Percentiles rank a stretch among this genome's conserved stretches.
phyloP scores from a whole-genome alignment of 2,113 vertebrate genomes.

The Hystrix cristata region DNA sequence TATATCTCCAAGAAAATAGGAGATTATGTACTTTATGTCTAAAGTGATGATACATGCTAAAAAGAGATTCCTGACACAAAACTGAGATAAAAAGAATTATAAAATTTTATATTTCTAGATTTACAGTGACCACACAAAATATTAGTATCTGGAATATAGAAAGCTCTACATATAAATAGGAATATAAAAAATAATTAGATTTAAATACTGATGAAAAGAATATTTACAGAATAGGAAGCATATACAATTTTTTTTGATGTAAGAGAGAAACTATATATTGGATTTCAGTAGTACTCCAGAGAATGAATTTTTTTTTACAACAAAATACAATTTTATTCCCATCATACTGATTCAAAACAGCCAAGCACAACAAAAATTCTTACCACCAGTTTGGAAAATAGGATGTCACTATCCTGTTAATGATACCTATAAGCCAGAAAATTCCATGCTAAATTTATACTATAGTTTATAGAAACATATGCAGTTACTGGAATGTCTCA shows the following conservation, averaged over 20 bases:
- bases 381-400: neutral
- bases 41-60: neutral
- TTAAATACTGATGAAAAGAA: neutral
- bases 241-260: neutral
- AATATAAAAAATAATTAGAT: neutral
- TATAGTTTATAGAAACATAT: neutral
- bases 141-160: neutral
- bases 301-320: neutral
- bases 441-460: neutral
- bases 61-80: neutral
- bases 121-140: neutral
- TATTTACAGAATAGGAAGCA: neutral
- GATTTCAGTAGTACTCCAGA: neutral
- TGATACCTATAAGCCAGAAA: neutral
- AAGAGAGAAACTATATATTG: neutral
- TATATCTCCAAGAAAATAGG: neutral
- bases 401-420: neutral
- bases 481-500: neutral
- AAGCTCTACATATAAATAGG: neutral
- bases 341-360: neutral
- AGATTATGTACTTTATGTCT: neutral
- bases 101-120: neutral
- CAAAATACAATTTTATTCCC: neutral
- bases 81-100: neutral
- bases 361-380: neutral